Conservation (phyloP, 2,888 invertebrate genomes). For the Spilosoma lubricipeda region DNA sequence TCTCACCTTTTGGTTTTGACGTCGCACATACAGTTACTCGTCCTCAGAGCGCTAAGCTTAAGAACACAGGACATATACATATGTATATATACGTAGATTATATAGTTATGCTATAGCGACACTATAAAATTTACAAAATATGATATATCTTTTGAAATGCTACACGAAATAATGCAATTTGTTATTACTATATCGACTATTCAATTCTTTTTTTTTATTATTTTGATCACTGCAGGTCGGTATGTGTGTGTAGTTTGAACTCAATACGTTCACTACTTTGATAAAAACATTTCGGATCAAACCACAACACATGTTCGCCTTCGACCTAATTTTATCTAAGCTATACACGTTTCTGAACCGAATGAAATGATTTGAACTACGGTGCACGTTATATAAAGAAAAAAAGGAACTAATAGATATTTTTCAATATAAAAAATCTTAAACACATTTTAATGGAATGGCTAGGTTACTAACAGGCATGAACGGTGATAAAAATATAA, state of each 20-base stretch:
- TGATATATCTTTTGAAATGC: constrained; percentile 85
- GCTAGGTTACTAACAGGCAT: constrained; percentile 41
- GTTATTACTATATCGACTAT: constrained; percentile 76
- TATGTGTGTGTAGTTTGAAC: constrained; percentile 38
- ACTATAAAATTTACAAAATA: constrained; percentile 87
- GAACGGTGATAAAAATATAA: constrained; percentile 32
- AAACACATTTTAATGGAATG: constrained; percentile 56
- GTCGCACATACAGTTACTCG: constrained; percentile 62
- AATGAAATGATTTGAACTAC: constrained; percentile 68
- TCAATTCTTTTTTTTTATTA: constrained; percentile 79
- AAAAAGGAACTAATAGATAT: constrained; percentile 37
- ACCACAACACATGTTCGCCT: constrained; percentile 20
- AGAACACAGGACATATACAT: constrained; percentile 75
- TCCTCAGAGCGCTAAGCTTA: constrained; percentile 84
- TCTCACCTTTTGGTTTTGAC: not conserved
- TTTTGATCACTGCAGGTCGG: constrained; percentile 73
- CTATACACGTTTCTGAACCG: constrained; percentile 59
- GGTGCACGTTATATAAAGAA: constrained; percentile 57
- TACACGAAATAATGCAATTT: constrained; percentile 82
- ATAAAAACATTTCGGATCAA: constrained; percentile 29
- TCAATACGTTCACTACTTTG: constrained; percentile 31
- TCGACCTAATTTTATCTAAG: constrained; percentile 57
- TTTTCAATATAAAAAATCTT: constrained; percentile 37
- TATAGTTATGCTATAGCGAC: constrained; percentile 81
- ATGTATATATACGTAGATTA: constrained; percentile 70